Evolutionary conservation across 2,113 vertebrate genomes (phyloP), one percentile per base, ranked within the genome.

Genomic region (Syngnathoides biaculeatus): DNA sequence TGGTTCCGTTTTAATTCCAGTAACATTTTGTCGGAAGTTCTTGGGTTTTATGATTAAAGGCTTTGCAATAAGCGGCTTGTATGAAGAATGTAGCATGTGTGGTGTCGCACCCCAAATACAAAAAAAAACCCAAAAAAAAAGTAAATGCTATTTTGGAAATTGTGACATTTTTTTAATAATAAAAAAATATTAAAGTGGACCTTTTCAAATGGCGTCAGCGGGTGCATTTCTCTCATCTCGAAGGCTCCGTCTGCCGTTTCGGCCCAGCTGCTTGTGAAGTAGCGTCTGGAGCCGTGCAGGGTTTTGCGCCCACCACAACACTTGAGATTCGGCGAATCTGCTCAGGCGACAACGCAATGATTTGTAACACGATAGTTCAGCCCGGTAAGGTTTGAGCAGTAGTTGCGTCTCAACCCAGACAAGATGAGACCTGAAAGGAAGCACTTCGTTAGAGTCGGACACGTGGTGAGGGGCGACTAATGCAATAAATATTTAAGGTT

Each of bases 201-300:
- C 13, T 42, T 20, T 8, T 1, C 17, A 5, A 38, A 38, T 4
- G 30, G 9, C 15, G 8, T 27, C 50, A 56, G 27, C 5, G 1
- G 19, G 19, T 40, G 7, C 9, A 12, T 61, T 61, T 61, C 64
- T 65, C 62, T 67, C 64, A 71, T 14, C 61, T 64, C 13, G 6
- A 19, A 40, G 2, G 71, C 1, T 52, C 22, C 22, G 20, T n/a
- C 2, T 52, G 48, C 3, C 9, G 20, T 87, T 78, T 89, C 87
- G 78, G 79, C 73, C 82, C 67, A 74, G 75, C 79, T 71, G 69
- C 35, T 39, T 60, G 26, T 88, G 35, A 88, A 90, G 89, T 78
- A 83, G 38, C 24, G 79, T 88, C 87, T 89, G 88, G 86, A 89
- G 85, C 85, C 84, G 19, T 40, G 14, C 19, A 27, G 12, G 5